These are phyloP conservation scores for Dinoponera quadriceps DNA, from an alignment of 1,140 invertebrate species.

Conservation along the genomic window DNA sequence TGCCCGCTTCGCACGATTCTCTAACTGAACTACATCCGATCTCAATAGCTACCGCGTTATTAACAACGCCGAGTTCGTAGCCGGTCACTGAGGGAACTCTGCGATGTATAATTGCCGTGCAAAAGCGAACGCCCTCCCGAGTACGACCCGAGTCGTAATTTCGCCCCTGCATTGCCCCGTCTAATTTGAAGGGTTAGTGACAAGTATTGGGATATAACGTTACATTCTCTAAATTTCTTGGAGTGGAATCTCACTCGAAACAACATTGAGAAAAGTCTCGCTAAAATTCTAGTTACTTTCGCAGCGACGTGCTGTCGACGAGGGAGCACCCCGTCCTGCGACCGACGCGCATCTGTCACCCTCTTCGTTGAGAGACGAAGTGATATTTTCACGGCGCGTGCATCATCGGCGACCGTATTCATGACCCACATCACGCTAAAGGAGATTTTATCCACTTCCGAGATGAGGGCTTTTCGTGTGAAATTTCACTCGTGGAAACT, in stretches of 20 bases:
- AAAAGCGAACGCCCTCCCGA: constrained; percentile 31
- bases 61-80: constrained; percentile 44
- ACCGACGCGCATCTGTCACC: constrained; percentile 32
- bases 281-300: background rate
- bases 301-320: constrained; percentile 36
- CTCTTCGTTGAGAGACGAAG: background rate
- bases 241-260: too few relatives aligned
- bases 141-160: background rate
- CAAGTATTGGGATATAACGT: too few relatives aligned
- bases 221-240: too few relatives aligned
- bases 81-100: background rate
- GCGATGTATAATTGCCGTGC: constrained; percentile 30
- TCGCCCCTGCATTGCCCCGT: too few relatives aligned
- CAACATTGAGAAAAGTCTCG: too few relatives aligned
- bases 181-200: too few relatives aligned
- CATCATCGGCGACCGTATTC: constrained; percentile 12
- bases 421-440: constrained; percentile 18
- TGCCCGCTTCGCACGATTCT: constrained; percentile 63
- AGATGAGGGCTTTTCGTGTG: background rate
- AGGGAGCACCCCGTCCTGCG: background rate
- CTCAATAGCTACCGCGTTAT: constrained; percentile 60
- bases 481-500: background rate
- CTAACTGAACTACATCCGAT: constrained; percentile 62
- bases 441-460: background rate
- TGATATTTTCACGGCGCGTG: constrained; percentile 13